Conservation (phyloP, 2,888 invertebrate genomes). For the Coronaproctus castanopsis region DNA sequence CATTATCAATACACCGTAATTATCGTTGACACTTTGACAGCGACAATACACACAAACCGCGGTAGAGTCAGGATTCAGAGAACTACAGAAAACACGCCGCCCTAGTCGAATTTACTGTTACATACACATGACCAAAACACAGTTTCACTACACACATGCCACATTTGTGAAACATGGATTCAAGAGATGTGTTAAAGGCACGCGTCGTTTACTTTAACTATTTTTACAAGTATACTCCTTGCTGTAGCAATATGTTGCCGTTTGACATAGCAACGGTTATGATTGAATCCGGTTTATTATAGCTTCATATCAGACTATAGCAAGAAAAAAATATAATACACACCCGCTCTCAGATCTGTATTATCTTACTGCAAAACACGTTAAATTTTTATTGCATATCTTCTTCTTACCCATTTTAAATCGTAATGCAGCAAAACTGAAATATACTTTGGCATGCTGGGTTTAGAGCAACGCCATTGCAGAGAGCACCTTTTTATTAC, state of each 20-base stretch:
- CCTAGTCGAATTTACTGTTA: background rate
- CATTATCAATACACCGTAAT: background rate
- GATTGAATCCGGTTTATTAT: background rate
- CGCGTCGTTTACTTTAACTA: background rate
- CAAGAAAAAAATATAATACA: background rate
- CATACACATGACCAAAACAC: background rate
- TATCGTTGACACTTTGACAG: background rate
- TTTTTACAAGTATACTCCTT: background rate
- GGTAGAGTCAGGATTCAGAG: background rate
- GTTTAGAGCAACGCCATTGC: background rate
- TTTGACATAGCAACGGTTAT: background rate
- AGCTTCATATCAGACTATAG: background rate
- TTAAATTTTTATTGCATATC: background rate
- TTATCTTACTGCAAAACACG: background rate
- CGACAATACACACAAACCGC: background rate
- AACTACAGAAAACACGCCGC: background rate
- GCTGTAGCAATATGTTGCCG: no score
- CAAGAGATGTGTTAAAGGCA: background rate
- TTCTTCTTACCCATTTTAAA: background rate
- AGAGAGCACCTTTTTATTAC: no score
- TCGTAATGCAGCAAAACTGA: background rate
- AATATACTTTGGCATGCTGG: background rate
- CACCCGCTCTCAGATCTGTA: background rate
- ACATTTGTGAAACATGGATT: background rate
- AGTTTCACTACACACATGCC: background rate